Percentiles rank a stretch among this genome's conserved stretches.
Conservation (phyloP, 2,113 vertebrate species). For the Eonycteris spelaea region DNA sequence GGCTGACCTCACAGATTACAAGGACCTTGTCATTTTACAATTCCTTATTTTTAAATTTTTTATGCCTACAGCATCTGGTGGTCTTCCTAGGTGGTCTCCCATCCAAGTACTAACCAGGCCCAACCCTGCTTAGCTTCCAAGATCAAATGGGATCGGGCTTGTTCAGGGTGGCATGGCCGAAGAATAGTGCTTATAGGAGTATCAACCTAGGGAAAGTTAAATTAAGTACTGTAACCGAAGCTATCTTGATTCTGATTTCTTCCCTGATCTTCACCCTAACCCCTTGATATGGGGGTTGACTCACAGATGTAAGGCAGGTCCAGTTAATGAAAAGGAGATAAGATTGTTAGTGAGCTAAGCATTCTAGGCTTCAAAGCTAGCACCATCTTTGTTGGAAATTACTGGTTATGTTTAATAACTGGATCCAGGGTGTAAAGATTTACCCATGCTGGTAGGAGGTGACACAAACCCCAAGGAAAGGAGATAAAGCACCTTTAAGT, state of each 20-base stretch:
- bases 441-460: constrained; percentile 19
- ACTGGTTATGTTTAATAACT: constrained; percentile 71
- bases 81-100: too few relatives aligned
- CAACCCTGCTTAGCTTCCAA: too few relatives aligned
- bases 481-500: constrained; percentile 68
- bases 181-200: background rate
- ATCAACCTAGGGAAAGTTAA: background rate
- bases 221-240: background rate
- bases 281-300: background rate
- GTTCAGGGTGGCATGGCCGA: too few relatives aligned
- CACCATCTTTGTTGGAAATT: constrained; percentile 58
- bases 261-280: background rate
- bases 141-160: too few relatives aligned
- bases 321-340: constrained; percentile 63
- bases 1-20: too few relatives aligned
- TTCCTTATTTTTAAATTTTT: too few relatives aligned
- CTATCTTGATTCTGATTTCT: background rate
- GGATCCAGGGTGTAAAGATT: constrained; percentile 50
- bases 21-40: too few relatives aligned
- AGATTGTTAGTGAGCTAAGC: constrained; percentile 62
- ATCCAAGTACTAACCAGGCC: too few relatives aligned
- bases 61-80: too few relatives aligned
- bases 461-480: constrained; percentile 39
- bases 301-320: constrained; percentile 39
- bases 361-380: constrained; percentile 69